Evolutionary conservation across 23 tunicate species (phyloP).

Genomic region (Diplosoma virens): DNA sequence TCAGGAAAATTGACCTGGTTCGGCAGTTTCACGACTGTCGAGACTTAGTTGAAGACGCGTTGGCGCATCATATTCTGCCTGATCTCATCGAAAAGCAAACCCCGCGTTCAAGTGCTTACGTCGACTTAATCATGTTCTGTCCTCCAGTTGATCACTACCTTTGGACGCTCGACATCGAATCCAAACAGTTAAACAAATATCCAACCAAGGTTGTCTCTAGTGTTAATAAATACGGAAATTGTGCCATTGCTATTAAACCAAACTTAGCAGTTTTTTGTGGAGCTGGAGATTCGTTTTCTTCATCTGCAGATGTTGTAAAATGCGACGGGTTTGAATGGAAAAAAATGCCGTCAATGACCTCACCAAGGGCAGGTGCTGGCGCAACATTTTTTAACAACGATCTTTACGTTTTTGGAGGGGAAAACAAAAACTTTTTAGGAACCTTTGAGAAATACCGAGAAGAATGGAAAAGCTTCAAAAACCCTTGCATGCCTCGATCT

Average conservation of each 20-base stretch:
- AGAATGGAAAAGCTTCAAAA: too few relatives aligned
- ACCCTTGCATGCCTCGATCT: too few relatives aligned
- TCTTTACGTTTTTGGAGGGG: background rate
- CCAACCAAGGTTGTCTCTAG: too few relatives aligned
- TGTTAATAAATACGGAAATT: background rate
- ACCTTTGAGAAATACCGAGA: too few relatives aligned
- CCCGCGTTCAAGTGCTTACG: background rate
- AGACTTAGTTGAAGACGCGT: background rate
- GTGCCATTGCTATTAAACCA: background rate
- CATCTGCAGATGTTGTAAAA: background rate
- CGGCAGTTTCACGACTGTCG: slow-evolving; percentile 1
- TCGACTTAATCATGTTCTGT: background rate
- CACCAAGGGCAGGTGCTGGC: background rate
- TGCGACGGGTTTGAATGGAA: background rate
- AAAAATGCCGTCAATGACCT: background rate
- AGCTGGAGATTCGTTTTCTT: background rate
- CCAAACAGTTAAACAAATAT: too few relatives aligned
- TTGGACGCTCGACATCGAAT: too few relatives aligned
- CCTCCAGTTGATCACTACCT: too few relatives aligned
- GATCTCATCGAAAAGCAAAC: background rate
- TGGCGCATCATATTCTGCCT: background rate
- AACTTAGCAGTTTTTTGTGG: background rate
- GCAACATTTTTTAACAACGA: background rate
- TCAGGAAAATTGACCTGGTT: background rate
- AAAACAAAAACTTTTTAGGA: too few relatives aligned